phyloP scores from a whole-genome alignment of 2,888 invertebrate genomes.

The Smittia sp. region DNA sequence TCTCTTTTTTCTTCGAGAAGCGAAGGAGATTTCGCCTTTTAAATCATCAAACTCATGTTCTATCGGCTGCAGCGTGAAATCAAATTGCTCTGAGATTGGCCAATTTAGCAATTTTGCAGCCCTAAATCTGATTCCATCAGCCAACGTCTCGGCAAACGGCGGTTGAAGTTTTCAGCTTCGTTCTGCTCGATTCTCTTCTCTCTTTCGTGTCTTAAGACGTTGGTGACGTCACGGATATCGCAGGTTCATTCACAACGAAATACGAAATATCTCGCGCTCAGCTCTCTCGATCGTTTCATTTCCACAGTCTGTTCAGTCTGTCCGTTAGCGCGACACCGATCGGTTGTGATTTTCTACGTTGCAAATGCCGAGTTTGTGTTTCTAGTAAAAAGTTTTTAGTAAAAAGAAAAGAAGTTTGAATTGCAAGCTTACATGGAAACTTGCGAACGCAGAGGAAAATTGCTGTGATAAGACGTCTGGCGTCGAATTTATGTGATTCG shows the following conservation, averaged over 20 bases:
- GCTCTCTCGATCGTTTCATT: background rate
- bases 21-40: no score
- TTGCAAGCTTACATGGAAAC: background rate
- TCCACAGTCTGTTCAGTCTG: conserved; percentile 15
- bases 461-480: conserved; percentile 4
- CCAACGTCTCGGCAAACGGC: no score
- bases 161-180: background rate
- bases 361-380: background rate
- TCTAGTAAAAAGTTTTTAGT: background rate
- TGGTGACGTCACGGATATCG: conserved; percentile 14
- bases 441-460: background rate
- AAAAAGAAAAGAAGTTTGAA: background rate
- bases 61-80: no score
- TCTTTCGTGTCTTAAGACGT: background rate
- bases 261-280: background rate
- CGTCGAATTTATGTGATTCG: background rate
- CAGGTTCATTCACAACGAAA: conserved; percentile 32
- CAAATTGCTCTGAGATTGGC: no score
- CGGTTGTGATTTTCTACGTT: conserved; percentile 28
- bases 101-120: no score
- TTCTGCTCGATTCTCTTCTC: background rate
- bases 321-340: background rate
- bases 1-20: background rate
- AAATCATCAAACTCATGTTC: no score
- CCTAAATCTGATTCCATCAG: no score